A percentile compares a stretch with the other conserved stretches of the same genome.
phyloP scores from a whole-genome alignment of 1,140 invertebrate genomes.

The Stegodyphus dumicola region DNA sequence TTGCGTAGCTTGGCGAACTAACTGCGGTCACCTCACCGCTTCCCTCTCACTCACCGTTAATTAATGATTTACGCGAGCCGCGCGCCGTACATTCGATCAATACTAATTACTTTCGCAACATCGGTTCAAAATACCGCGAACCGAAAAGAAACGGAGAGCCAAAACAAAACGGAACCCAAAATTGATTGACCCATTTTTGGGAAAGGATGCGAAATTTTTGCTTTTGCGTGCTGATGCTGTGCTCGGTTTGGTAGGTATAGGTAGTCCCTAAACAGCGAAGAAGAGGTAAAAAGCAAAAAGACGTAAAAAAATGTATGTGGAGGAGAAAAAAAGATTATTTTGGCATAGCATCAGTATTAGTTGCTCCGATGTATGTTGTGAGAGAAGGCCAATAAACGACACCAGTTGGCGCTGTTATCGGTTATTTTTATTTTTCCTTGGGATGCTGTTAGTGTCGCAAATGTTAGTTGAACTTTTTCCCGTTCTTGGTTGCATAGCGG shows the following conservation, averaged over 20 bases:
- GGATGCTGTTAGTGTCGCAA: not conserved
- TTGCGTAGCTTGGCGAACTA: not conserved
- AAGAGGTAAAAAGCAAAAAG: not conserved
- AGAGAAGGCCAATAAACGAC: slow-evolving; percentile 36
- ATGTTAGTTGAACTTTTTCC: slow-evolving; percentile 5
- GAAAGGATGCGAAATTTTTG: slow-evolving; percentile 33
- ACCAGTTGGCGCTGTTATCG: slow-evolving; percentile 45
- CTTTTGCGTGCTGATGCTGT: not conserved
- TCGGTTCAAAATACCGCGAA: slow-evolving; percentile 38
- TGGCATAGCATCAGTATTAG: slow-evolving; percentile 9
- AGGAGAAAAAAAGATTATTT: not conserved
- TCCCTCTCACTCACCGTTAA: slow-evolving; percentile 20
- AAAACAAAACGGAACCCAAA: slow-evolving; percentile 38
- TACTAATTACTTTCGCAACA: slow-evolving; percentile 56
- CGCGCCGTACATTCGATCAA: slow-evolving; percentile 22
- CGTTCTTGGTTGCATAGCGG: not conserved
- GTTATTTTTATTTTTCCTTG: slow-evolving; percentile 13
- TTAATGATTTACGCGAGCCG: slow-evolving; percentile 53
- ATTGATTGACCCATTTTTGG: slow-evolving; percentile 57
- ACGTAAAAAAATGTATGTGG: not conserved
- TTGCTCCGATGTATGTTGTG: slow-evolving; percentile 11
- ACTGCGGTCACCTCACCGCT: not conserved
- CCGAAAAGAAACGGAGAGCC: not conserved
- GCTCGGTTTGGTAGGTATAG: not conserved
- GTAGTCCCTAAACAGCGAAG: not conserved